These are phyloP conservation scores for Adelges cooleyi DNA, from an alignment of 1,140 invertebrate genomes.

Conservation along the genomic window DNA sequence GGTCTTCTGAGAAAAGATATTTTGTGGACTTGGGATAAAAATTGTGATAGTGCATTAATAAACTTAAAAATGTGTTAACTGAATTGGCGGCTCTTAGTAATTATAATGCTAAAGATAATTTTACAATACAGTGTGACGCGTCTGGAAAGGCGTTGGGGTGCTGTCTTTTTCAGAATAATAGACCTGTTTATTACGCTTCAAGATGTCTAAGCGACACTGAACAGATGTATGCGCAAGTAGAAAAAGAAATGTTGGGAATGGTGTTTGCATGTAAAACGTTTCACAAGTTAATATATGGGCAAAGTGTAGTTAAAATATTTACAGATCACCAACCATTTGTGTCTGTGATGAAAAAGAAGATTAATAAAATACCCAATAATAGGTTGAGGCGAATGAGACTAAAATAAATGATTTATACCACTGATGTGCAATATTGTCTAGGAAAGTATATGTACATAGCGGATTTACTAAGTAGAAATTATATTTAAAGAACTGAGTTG, in stretches of 20 bases:
- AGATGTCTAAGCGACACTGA: not conserved
- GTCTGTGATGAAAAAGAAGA: slow-evolving; percentile 17
- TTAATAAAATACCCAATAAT: slow-evolving; percentile 32
- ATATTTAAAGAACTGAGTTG: not conserved
- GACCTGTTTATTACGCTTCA: not conserved
- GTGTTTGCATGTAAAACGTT: slow-evolving; percentile 35
- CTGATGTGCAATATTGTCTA: not conserved
- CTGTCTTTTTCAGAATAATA: slow-evolving; percentile 7
- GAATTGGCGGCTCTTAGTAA: slow-evolving; percentile 29
- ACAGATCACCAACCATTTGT: slow-evolving; percentile 38
- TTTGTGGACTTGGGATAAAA: no score
- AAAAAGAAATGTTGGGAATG: slow-evolving; percentile 37
- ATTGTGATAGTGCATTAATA: no score
- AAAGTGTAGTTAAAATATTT: slow-evolving; percentile 31
- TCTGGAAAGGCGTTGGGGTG: slow-evolving; percentile 32
- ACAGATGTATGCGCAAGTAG: slow-evolving; percentile 32
- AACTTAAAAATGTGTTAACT: no score
- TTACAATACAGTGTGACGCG: slow-evolving; percentile 35
- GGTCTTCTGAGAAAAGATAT: no score
- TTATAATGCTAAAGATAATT: slow-evolving; percentile 32
- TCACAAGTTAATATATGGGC: slow-evolving; percentile 36
- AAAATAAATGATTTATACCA: slow-evolving; percentile 4
- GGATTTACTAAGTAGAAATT: not conserved
- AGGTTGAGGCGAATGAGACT: slow-evolving; percentile 3
- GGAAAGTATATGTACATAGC: slow-evolving; percentile 1